Base-by-base conservation (phyloP, 2,888 invertebrate genomes). In the Catocala fraxini region DNA sequence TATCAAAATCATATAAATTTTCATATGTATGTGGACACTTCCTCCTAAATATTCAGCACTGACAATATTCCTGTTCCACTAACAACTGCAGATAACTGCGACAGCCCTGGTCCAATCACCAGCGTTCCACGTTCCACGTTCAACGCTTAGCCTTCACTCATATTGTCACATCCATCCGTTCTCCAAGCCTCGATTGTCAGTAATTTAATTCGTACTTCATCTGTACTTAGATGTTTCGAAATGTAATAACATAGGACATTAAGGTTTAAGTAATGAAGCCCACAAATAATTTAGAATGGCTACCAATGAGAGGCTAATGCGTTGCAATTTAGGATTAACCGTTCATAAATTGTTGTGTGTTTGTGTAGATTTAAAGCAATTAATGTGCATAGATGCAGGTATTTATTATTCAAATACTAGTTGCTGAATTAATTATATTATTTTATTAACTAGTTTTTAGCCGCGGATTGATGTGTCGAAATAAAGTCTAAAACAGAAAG, bases 111-210 rank as follows among this genome's bases (percentile, higher is more conserved):
- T 55, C 15, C 64, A 51, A 71, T 61, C 63, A 51, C 61, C 62
- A 66, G 63, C 67, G 67, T 61, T 71, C 75, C 56, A 59, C 67
- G 67, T 61, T 71, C 75, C 56, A 59, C 69, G 65, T 62, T 71
- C 75, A 56, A 59, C 69, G 65, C 59, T 59, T 75, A 82, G 79
- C 85, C 85, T 87, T 87, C 84, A 73, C 65, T 71, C 60, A 75
- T 79, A 77, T 81, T 83, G 81, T 84, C 84, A 77, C 75, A 81
- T 73, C 74, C 84, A 85, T 85, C 85, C 87, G 81, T 76, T 85
- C 86, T 75, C 84, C 75, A 65, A 68, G 58, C 76, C 68, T 75
- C 73, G 77, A 77, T 74, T 80, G 81, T 77, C 79, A 70, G 75
- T 69, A 81, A 82, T 80, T 81, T 79, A 65, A 71, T 70, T 63